Evolutionary conservation across 1,140 invertebrate genomes (phyloP), one percentile per base, ranked within the genome.

Genomic region (Drosophila watanabei): DNA sequence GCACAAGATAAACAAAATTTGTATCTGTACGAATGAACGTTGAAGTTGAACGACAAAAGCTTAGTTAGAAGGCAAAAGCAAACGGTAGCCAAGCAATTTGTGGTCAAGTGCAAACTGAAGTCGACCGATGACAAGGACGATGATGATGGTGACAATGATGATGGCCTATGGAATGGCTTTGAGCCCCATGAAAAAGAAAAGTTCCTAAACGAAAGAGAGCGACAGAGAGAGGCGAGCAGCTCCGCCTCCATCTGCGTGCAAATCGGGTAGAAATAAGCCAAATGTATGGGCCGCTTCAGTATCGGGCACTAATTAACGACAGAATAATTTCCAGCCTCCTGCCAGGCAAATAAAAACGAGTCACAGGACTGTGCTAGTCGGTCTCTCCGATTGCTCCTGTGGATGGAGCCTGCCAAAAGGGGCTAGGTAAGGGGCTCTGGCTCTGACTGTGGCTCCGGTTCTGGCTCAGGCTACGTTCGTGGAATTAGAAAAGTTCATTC

Each of bases 401-500:
- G 48, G 18, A 32, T 20, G 20, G n/a, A 39, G 54, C 35, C 54
- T 57, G 14, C 16, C n/a, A 39, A 39, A n/a, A 18, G 24, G 28
- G 28, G 32, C 4, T 58, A 13, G 32, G 20, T 24, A 32, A 46
- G 37, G 43, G 30, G 8, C 14, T 49, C 46, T 49, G 16, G 4
- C 46, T 49, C 46, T 49, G n/a, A 7, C 46, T 49, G 24, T 49
- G 28, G 7, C 24, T 45, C n/a, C 43, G 45, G 51, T 49, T 64
- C 46, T 41, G 46, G 41, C 51, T 71, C 68, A 48, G 52, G 33
- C 20, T 57, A 57, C 33, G 20, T 57, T 57, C 54, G 35, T 70
- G 66, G 66, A 70, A 90, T 85, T 86, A 79, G 86, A 85, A 89
- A 90, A 89, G 85, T 88, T 88, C 85, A 88, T 85, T 89, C 81